Base-by-base conservation (phyloP, 2,888 invertebrate genomes). In the Sarcophaga variegata region DNA sequence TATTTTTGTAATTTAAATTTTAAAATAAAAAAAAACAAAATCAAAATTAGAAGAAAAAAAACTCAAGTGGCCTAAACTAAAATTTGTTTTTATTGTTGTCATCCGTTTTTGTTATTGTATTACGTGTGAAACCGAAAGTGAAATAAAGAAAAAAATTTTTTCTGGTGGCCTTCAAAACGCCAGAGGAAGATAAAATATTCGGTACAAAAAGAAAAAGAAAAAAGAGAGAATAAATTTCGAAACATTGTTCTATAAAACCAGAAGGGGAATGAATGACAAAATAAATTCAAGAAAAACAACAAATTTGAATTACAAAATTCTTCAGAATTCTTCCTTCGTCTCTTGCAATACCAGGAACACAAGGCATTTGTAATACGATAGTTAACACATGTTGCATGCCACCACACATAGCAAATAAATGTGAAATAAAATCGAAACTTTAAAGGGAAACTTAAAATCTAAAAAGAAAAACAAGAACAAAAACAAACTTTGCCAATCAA, bases 321-420 rank as follows among this genome's bases (percentile, higher is more conserved):
- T 64, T 67, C 27, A 75, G 62, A 84, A 71, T 60, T 85, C 17
- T 20, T 45, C 37, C 37, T 37, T 37, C 37, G 10, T 37, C 37
- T 37, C 37, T 0, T 37, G 37, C 37, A 37, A 37, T 37, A 37
- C 37, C 37, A 37, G 37, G 37, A 37, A 37, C 10, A 8, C 10
- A 69, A 78, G 14, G n/a, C 67, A 47, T 54, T 76, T 77, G 86
- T 69, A 83, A 86, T 64, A 45, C 12, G 83, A 86, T 86, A 80
- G 71, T 47, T 74, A 74, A 76, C 86, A 86, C 83, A 87, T 87
- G 87, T 87, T 83, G 83, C 78, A 76, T 63, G 71, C 47, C 66
- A 17, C 54, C 62, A 17, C 54, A 54, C 54, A 17, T 14, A 54
- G 17, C 10, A 54, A 54, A 54, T 17, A 54, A 54, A 54, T 14